A percentile compares a stretch with the other conserved stretches of the same genome.
Evolutionary conservation across 2,888 invertebrate genomes (phyloP).

Genomic region (Temnothorax rugatulus): DNA sequence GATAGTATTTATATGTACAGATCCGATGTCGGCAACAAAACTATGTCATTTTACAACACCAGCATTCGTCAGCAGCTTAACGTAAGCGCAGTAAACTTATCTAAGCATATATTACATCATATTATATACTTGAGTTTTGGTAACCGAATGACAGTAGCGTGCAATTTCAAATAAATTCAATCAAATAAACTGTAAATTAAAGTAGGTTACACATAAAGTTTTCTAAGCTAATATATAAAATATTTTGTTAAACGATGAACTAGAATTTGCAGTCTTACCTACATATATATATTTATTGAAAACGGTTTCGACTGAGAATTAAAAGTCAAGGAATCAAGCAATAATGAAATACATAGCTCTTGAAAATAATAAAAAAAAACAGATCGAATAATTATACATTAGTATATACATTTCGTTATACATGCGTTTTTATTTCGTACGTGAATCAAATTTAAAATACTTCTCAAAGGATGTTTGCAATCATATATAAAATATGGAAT

Average conservation of each 20-base stretch:
- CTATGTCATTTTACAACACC: conserved; percentile 64
- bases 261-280: conserved; percentile 55
- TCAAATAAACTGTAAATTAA: conserved; percentile 35
- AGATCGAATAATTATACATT: conserved; percentile 17
- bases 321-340: conserved; percentile 4
- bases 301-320: neutral
- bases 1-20: conserved; percentile 76
- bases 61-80: conserved; percentile 48
- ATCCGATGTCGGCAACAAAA: conserved; percentile 70
- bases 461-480: neutral
- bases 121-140: conserved; percentile 27
- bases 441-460: conserved; percentile 29
- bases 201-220: conserved; percentile 54
- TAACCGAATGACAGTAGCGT: conserved; percentile 46
- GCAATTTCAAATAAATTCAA: conserved; percentile 27
- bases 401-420: conserved; percentile 7
- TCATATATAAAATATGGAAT: conserved; percentile 13
- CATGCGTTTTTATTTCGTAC: neutral
- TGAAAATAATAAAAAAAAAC: conserved; percentile 16
- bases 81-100: conserved; percentile 43
- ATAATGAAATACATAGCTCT: conserved; percentile 12
- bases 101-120: conserved; percentile 30
- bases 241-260: conserved; percentile 34
- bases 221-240: conserved; percentile 28
- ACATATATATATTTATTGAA: conserved; percentile 11